Percentiles rank a stretch among this genome's conserved stretches.
Evolutionary conservation across 2,888 invertebrate species (phyloP).

Genomic region (Rotaria magnacalcarata): DNA sequence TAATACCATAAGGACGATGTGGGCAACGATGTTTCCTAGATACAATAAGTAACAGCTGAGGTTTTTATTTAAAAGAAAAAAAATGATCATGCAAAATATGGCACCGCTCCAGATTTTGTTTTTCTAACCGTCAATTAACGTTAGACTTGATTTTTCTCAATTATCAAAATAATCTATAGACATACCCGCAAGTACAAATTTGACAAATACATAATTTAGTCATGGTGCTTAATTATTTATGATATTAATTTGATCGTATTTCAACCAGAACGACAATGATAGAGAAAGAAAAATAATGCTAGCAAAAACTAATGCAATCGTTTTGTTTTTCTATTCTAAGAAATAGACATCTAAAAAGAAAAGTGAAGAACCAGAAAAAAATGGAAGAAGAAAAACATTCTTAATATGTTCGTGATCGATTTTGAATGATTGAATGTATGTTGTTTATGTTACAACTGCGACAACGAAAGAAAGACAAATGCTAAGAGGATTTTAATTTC

Average conservation of each 20-base stretch:
- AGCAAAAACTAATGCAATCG: background rate
- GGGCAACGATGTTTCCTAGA: conserved; percentile 45
- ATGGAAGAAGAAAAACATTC: background rate
- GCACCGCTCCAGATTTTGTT: no score
- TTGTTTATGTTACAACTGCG: background rate
- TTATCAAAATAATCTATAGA: background rate
- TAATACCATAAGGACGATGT: conserved; percentile 45
- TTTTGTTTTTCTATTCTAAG: background rate
- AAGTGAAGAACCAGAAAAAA: background rate
- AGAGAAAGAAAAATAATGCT: background rate
- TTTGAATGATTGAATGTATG: background rate
- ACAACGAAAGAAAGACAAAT: background rate
- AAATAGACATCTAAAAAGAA: background rate
- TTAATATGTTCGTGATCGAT: background rate
- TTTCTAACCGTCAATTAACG: no score
- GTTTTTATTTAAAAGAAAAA: background rate
- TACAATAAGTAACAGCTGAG: background rate
- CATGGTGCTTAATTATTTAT: conserved; percentile 32
- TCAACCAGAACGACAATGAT: background rate
- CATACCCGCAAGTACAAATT: conserved; percentile 46
- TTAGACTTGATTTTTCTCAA: no score
- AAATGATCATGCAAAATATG: background rate
- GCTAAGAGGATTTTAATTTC: background rate
- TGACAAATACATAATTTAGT: conserved; percentile 46
- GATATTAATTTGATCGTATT: background rate